Evolutionary conservation across 2,797 vertebrate genomes (phyloP).

Genomic region (Lepus townsendii): DNA sequence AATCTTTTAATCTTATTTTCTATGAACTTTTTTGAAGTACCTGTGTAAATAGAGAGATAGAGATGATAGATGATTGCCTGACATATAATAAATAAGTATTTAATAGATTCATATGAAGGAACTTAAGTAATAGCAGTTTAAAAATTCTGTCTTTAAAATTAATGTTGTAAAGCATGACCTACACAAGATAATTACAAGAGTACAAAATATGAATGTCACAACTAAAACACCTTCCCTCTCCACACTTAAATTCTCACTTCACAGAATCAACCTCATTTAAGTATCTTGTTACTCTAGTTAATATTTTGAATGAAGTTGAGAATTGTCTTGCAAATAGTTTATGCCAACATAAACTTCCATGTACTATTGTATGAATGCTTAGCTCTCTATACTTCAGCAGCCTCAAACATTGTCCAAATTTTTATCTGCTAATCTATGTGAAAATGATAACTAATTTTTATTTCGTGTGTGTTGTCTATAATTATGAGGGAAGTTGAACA

Average conservation of each 20-base stretch:
- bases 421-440: not conserved
- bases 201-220: not conserved
- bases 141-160: not conserved
- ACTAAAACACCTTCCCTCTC: not conserved
- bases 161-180: not conserved
- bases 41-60: not conserved
- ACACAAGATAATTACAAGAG: not conserved
- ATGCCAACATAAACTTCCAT: not conserved
- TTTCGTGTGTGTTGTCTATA: not conserved
- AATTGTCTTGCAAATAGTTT: not conserved
- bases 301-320: conserved; percentile 17
- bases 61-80: too few relatives aligned
- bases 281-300: not conserved
- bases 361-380: not conserved
- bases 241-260: not conserved
- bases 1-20: too few relatives aligned
- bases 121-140: not conserved
- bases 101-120: not conserved
- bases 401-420: not conserved
- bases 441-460: not conserved
- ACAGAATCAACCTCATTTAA: not conserved
- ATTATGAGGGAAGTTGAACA: conserved; percentile 17
- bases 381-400: not conserved
- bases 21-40: too few relatives aligned
- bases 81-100: not conserved